Evolutionary conservation across 2,888 invertebrate genomes (phyloP), one percentile per base, ranked within the genome.

Genomic region (Cacoxenus indagator): DNA sequence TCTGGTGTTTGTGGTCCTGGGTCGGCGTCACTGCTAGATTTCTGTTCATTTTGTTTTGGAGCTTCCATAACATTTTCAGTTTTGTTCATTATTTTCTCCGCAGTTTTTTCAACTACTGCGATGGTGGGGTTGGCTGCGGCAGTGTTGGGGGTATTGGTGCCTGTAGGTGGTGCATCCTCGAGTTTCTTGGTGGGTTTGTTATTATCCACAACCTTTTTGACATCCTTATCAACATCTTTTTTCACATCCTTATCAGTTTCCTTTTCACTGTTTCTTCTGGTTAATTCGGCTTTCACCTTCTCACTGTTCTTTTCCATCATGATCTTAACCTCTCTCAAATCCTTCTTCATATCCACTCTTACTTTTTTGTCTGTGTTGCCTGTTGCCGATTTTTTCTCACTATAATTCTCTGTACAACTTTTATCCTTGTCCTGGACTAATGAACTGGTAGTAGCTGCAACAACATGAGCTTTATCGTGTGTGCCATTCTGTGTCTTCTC

Each of bases 401-500:
- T 64, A 71, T 73, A 67, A 1, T 72, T 75, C 1, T 76, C 77
- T 24, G 27, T 5, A n/a, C n/a, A n/a, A n/a, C n/a, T 64, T 45
- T 3, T 67, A 69, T 48, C 48, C 8, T 48, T 48, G 17, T 59
- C 27, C 65, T 81, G 81, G 37, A 9, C 46, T 64, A 67, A 70
- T 14, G 68, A 62, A 24, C 48, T 48, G 9, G 70, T 65, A 22
- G 24, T 69, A 46, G 57, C 29, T n/a, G n/a, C n/a, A n/a, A n/a
- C n/a, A n/a, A n/a, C n/a, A n/a, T n/a, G n/a, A 64, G 71, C 75
- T 67, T 75, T 81, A 59, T 72, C 75, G 64, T 71, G 77, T 17
- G 73, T 22, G 24, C 78, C 59, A 43, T 22, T 62, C 31, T 61
- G 57, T 27, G 27, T n/a, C 29, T 73, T 72, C 9, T 73, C 74